A percentile compares a stretch with the other conserved stretches of the same genome.
phyloP scores from a whole-genome alignment of 2,888 invertebrate genomes.

The Chloromyia formosa region DNA sequence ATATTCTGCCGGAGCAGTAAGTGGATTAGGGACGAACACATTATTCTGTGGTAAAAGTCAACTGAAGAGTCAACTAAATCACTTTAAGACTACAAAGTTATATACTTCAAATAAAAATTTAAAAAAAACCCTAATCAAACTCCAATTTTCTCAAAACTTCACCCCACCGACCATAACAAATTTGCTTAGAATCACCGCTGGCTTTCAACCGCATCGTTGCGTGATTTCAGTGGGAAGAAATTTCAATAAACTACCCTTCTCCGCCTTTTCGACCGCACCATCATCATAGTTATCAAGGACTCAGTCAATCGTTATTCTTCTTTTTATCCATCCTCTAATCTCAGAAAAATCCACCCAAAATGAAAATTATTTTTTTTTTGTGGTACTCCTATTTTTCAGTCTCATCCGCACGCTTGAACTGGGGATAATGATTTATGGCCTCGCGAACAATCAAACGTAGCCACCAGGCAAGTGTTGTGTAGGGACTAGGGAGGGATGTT shows the following conservation, averaged over 20 bases:
- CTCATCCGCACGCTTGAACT: no score
- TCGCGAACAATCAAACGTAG: background rate
- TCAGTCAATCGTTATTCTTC: background rate
- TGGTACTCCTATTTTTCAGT: background rate
- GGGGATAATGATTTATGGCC: conserved; percentile 11
- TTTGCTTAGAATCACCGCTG: background rate
- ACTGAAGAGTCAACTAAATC: no score
- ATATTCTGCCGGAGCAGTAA: no score
- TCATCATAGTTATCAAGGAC: background rate
- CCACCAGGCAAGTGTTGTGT: no score
- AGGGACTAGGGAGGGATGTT: background rate
- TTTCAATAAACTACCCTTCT: background rate
- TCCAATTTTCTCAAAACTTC: background rate
- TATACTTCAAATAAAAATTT: background rate
- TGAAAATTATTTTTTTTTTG: background rate
- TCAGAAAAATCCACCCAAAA: background rate
- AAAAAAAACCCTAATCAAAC: background rate
- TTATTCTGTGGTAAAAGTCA: no score
- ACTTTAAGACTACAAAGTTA: no score
- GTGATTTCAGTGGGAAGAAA: no score
- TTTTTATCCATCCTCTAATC: conserved; percentile 5
- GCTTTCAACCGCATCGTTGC: background rate
- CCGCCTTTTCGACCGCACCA: background rate
- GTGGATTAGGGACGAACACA: no score
- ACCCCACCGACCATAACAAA: background rate